phyloP scores from a whole-genome alignment of 2,888 invertebrate species.

The Papilio demoleus region DNA sequence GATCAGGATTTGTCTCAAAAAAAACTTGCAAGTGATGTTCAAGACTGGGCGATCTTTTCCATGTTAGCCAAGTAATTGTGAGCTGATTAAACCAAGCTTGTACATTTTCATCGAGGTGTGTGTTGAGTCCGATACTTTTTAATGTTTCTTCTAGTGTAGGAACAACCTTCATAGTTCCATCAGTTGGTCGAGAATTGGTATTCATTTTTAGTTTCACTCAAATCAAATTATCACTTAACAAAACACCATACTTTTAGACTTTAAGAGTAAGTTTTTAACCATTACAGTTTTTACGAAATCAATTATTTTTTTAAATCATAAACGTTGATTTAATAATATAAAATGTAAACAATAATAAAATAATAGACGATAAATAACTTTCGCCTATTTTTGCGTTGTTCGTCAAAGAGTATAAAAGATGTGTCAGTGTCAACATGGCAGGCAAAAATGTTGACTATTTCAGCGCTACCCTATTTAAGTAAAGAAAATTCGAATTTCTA shows the following conservation, averaged over 20 bases:
- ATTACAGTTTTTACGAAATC: not conserved
- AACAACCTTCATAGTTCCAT: conserved; percentile 76
- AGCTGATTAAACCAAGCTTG: conserved; percentile 72
- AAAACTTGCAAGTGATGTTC: conserved; percentile 75
- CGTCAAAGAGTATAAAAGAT: not conserved
- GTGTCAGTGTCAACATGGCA: not conserved
- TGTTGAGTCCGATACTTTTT: conserved; percentile 66
- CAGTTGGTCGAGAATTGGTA: conserved; percentile 60
- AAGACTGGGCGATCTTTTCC: conserved; percentile 83
- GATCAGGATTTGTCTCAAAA: conserved; percentile 80
- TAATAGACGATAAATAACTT: not conserved
- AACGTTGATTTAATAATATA: not conserved
- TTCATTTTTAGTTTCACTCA: conserved; percentile 51
- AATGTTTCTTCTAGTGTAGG: conserved; percentile 76
- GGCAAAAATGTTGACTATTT: not conserved
- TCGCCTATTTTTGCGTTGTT: not conserved
- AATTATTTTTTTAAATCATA: not conserved
- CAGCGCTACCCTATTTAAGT: not conserved
- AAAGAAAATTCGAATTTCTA: too few relatives aligned
- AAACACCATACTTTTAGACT: not conserved
- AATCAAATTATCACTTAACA: conserved; percentile 6
- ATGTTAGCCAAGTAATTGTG: conserved; percentile 72
- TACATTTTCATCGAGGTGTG: conserved; percentile 69
- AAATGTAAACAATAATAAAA: conserved; percentile 3
- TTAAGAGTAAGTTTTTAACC: not conserved